Conservation (phyloP, 2,113 vertebrate species). For the Polyodon spathula region DNA sequence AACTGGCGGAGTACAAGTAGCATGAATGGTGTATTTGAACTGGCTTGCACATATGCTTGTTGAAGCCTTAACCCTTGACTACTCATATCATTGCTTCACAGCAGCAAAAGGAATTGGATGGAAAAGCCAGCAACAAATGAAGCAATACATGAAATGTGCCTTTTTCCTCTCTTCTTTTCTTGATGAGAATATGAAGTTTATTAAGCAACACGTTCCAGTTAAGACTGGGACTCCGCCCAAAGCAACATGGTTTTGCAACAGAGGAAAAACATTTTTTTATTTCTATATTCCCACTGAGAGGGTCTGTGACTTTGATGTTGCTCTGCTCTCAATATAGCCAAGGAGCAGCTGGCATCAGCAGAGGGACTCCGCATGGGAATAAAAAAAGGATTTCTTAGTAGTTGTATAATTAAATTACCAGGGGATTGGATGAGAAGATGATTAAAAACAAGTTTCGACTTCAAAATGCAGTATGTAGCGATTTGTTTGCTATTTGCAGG, state of each 20-base stretch:
- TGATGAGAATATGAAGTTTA: not conserved
- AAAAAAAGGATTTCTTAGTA: conserved; percentile 7
- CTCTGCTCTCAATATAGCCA: not conserved
- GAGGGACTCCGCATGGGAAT: conserved; percentile 11
- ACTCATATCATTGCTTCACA: not conserved
- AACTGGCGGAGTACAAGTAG: too few species aligned
- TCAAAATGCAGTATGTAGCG: conserved; percentile 2
- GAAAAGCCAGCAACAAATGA: not conserved
- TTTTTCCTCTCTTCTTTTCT: not conserved
- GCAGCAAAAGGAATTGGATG: not conserved
- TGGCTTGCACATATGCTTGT: not conserved
- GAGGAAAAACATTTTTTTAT: not conserved
- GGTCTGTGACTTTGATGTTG: not conserved
- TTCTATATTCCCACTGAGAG: not conserved
- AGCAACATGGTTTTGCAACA: conserved; percentile 1
- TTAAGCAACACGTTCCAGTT: not conserved
- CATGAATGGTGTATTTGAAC: not conserved
- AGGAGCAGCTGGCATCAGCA: not conserved
- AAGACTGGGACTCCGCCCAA: not conserved
- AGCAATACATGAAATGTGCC: not conserved
- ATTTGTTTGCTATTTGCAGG: too few species aligned
- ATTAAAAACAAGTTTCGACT: conserved; percentile 12
- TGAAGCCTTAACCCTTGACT: not conserved
- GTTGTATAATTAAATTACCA: conserved; percentile 4
- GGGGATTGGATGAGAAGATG: not conserved